Percentiles rank a stretch among this genome's conserved stretches.
Evolutionary conservation across 2,113 vertebrate genomes (phyloP).

Genomic region (Nyctibius bracteatus): DNA sequence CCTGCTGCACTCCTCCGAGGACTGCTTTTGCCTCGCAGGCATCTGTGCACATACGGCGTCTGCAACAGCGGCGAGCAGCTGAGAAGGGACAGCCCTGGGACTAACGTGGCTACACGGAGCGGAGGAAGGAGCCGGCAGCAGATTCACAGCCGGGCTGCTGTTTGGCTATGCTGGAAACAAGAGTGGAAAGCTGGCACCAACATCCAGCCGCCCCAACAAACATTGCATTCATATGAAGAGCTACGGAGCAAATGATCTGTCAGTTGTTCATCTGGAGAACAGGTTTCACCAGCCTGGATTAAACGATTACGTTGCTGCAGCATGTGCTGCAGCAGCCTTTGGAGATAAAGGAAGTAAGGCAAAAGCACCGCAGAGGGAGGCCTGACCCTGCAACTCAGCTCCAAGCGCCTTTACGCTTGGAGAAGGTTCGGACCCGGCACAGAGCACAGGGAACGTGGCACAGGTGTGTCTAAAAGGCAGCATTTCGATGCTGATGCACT

Average conservation of each 20-base stretch:
- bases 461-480: neutral
- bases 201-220: slow-evolving; percentile 5
- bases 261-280: slow-evolving; percentile 29
- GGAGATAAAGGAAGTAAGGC: slow-evolving; percentile 31
- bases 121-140: neutral
- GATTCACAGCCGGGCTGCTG: neutral
- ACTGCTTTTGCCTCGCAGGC: neutral
- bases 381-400: neutral
- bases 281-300: slow-evolving; percentile 63
- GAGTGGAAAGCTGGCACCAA: slow-evolving; percentile 21
- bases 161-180: neutral
- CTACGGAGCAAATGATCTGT: slow-evolving; percentile 16
- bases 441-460: rapidly evolving
- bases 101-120: neutral
- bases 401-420: neutral
- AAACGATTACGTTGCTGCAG: slow-evolving; percentile 59
- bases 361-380: neutral
- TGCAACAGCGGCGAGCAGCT: neutral
- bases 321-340: slow-evolving; percentile 48
- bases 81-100: neutral
- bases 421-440: rapidly evolving
- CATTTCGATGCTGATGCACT: neutral
- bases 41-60: neutral
- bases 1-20: neutral
- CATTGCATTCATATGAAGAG: slow-evolving; percentile 3